These are phyloP conservation scores for Onychomys torridus DNA, from an alignment of 2,797 vertebrate species.

Conservation along the genomic window DNA sequence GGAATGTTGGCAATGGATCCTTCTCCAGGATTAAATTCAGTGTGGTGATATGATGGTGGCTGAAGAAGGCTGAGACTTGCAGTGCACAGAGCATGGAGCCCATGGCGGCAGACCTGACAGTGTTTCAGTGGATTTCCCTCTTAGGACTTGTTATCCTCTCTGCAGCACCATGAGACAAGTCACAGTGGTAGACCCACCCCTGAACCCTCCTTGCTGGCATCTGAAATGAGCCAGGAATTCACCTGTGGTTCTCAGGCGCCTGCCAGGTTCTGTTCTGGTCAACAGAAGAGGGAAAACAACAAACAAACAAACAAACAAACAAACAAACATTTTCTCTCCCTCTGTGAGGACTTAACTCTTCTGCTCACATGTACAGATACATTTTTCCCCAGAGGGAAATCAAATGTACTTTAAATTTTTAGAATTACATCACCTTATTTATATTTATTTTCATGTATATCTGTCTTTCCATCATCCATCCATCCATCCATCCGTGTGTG, in stretches of 20 bases:
- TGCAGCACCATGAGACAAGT: fast-evolving
- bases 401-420: neutral
- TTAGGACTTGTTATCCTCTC: no score
- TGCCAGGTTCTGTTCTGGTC: neutral
- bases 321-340: no score
- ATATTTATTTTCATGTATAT: neutral
- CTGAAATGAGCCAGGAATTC: neutral
- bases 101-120: fast-evolving
- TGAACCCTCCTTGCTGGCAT: neutral
- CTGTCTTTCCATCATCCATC: neutral
- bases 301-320: no score
- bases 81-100: neutral
- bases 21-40: neutral
- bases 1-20: fast-evolving
- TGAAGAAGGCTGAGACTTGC: neutral
- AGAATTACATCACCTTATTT: neutral
- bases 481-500: neutral
- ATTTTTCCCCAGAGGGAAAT: neutral
- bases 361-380: neutral
- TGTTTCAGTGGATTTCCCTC: neutral
- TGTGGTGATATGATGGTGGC: neutral
- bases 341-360: fast-evolving
- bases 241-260: neutral
- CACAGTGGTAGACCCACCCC: neutral
- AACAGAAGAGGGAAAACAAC: no score